These are phyloP conservation scores for Pseudomyrmex dendroicus DNA, from an alignment of 1,140 invertebrate genomes.

Conservation along the genomic window DNA sequence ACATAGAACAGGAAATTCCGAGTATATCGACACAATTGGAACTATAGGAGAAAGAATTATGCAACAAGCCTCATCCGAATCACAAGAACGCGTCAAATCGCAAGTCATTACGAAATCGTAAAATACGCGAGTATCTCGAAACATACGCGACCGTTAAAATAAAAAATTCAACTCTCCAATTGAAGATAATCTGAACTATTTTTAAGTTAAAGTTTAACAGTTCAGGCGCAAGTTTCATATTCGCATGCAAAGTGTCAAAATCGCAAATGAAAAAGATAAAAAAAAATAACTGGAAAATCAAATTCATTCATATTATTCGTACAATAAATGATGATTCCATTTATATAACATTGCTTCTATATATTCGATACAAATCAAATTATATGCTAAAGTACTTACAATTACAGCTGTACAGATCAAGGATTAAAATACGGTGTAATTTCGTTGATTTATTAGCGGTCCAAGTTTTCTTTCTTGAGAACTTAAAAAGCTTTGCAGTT, in stretches of 20 bases:
- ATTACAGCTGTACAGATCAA: constrained; percentile 40
- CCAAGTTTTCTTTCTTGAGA: no score
- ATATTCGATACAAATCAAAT: constrained; percentile 13
- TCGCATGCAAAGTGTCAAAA: neutral
- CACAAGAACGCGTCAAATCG: constrained; percentile 36
- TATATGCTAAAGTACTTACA: constrained; percentile 52
- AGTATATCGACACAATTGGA: constrained; percentile 71
- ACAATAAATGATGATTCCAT: constrained; percentile 26
- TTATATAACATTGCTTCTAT: constrained; percentile 21
- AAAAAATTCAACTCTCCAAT: constrained; percentile 25
- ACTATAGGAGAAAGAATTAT: constrained; percentile 63
- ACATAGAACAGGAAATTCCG: constrained; percentile 74
- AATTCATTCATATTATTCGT: constrained; percentile 40
- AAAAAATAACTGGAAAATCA: constrained; percentile 52
- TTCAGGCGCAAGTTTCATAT: neutral
- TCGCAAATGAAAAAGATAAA: constrained; percentile 5
- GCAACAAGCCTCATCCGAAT: constrained; percentile 35
- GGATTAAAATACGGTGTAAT: no score
- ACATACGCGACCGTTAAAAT: constrained; percentile 33
- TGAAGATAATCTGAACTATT: constrained; percentile 35
- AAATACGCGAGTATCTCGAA: constrained; percentile 25
- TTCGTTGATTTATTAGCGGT: no score
- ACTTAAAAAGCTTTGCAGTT: no score
- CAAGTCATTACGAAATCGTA: neutral
- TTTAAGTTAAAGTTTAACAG: neutral